phyloP scores from a whole-genome alignment of 2,888 invertebrate species.

The Heteromyza rotundicornis region DNA sequence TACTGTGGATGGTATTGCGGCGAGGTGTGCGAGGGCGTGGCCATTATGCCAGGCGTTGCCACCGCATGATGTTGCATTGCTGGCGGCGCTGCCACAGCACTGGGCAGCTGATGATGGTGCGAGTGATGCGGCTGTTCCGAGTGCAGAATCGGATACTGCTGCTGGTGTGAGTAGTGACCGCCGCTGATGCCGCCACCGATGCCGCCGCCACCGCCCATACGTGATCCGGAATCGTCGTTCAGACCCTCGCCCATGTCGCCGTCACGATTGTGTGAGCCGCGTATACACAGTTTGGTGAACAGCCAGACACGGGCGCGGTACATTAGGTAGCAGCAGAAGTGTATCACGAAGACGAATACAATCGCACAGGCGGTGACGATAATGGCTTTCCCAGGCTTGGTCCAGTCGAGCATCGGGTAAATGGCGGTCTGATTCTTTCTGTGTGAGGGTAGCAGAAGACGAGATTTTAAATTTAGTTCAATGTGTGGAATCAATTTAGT shows the following conservation, averaged over 20 bases:
- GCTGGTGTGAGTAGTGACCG: slow-evolving; percentile 58
- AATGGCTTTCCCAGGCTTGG: slow-evolving; percentile 68
- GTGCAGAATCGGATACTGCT: slow-evolving; percentile 55
- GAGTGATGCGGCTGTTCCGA: slow-evolving; percentile 49
- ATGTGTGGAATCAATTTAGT: background rate
- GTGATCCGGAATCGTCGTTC: slow-evolving; percentile 57
- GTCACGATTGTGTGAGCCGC: slow-evolving; percentile 59
- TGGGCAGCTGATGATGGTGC: slow-evolving; percentile 33
- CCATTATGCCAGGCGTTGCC: background rate
- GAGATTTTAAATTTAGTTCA: too few relatives aligned
- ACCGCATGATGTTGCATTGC: slow-evolving; percentile 19
- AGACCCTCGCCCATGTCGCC: slow-evolving; percentile 60
- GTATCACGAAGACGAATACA: slow-evolving; percentile 68
- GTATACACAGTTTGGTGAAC: slow-evolving; percentile 61
- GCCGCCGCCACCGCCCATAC: slow-evolving; percentile 52
- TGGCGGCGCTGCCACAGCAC: slow-evolving; percentile 25
- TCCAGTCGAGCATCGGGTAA: slow-evolving; percentile 81
- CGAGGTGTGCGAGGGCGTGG: background rate
- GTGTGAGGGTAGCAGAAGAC: background rate
- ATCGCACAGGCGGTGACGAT: slow-evolving; percentile 68
- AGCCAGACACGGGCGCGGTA: slow-evolving; percentile 64
- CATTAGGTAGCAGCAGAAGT: slow-evolving; percentile 67
- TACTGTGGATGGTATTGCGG: slow-evolving; percentile 53
- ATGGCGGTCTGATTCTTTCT: slow-evolving; percentile 71
- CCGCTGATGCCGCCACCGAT: slow-evolving; percentile 45